Percentiles rank a stretch among this genome's conserved stretches.
Evolutionary conservation across 37 sponge, comb jelly and placozoan genomes (phyloP).

Genomic region (Spongilla lacustris): DNA sequence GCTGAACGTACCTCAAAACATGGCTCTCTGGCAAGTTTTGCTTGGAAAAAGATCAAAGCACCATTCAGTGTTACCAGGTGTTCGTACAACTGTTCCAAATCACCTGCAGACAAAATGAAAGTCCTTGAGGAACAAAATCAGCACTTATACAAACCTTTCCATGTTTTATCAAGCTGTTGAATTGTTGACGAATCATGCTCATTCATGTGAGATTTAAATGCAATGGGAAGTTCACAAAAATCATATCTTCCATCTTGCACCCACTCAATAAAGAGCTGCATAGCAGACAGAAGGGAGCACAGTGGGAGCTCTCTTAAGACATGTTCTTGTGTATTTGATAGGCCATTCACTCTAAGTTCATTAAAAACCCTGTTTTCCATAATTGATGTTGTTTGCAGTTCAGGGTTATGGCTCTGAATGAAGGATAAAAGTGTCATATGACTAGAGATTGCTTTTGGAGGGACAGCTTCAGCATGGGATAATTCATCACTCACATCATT

Average conservation of each 20-base stretch:
- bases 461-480: neutral
- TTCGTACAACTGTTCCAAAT: neutral
- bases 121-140: neutral
- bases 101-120: neutral
- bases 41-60: neutral
- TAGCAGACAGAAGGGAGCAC: neutral
- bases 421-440: neutral
- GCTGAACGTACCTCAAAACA: neutral
- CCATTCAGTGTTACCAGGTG: neutral
- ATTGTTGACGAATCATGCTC: constrained; percentile 13
- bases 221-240: constrained; percentile 54
- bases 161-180: constrained; percentile 9
- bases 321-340: constrained; percentile 8
- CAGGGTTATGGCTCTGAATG: neutral
- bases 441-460: neutral
- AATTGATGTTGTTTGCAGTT: neutral
- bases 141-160: constrained; percentile 2
- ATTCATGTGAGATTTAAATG: constrained; percentile 62
- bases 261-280: constrained; percentile 67
- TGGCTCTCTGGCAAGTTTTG: neutral
- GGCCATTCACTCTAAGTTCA: constrained; percentile 36
- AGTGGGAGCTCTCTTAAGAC: constrained; percentile 40
- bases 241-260: constrained; percentile 73
- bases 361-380: neutral
- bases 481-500: too few species aligned